Base-by-base conservation (phyloP, 2,888 invertebrate species). In the Tricholauxania praeusta region DNA sequence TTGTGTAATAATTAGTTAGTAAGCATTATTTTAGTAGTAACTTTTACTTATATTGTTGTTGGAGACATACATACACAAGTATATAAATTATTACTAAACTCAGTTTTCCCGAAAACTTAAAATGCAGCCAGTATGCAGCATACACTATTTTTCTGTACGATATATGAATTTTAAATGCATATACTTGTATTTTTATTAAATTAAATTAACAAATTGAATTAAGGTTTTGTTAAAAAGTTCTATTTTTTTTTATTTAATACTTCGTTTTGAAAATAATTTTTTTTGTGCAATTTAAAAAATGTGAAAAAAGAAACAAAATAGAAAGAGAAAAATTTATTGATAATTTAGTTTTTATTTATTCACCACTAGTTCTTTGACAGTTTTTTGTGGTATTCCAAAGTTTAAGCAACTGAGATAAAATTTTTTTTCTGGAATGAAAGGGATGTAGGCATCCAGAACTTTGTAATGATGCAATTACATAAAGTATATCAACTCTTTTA, bases 171-270 rank as follows among this genome's bases (percentile, higher is more conserved):
- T 71, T 63, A 28, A 70, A 60, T 68, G 49, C n/a, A 59, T 19
- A 28, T 17, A 53, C 8, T 68, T 67, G 55, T 65, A 55, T 60
- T 60, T 60, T 49, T 59, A 68, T 59, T 59, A 48, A 59, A 59
- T 47, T 68, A 55, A 48, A 67, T 48, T 28, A 68, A 68, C 49
- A 49, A 10, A 57, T 59, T 68, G 49, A 48, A 68, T 68, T 68
- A 57, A 68, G 57, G 57, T 57, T 47, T 68, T 68, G 68, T 68
- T 68, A 59, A 68, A 68, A 49, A 19, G 49, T 64, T 64, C 47
- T 62, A 49, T 22, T 64, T 66, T 68, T 68, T 64, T 49, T 68
- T 74, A 76, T 77, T 75, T 78, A 76, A 78, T 76, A 78, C 77
- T 74, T 76, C 39, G 76, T 78, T 72, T 75, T 76, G 74, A 76